Evolutionary conservation across 2,113 vertebrate species (phyloP).

Genomic region (Erpornis zantholeuca): DNA sequence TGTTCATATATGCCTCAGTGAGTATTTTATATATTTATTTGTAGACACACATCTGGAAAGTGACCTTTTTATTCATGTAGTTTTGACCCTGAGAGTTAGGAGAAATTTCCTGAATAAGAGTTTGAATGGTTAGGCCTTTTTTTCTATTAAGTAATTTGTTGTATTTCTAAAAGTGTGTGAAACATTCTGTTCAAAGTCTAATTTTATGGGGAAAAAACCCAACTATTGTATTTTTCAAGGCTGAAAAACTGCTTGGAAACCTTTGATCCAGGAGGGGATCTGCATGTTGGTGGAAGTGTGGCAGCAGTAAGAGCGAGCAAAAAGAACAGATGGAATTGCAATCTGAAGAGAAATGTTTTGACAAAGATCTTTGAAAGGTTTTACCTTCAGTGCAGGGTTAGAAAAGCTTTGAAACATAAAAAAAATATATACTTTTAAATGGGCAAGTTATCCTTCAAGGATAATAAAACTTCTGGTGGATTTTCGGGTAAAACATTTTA

Average conservation of each 20-base stretch:
- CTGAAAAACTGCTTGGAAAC: background rate
- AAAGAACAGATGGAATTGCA: background rate
- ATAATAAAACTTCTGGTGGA: background rate
- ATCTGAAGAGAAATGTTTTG: background rate
- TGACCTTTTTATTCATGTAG: background rate
- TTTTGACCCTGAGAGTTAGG: background rate
- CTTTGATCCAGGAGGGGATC: background rate
- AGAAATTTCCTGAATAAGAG: background rate
- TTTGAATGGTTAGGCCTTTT: background rate
- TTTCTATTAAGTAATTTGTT: background rate
- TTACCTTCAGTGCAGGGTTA: background rate
- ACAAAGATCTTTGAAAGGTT: background rate
- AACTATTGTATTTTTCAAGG: background rate
- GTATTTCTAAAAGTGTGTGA: background rate
- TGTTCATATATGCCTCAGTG: background rate
- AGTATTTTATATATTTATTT: background rate
- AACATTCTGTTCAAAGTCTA: background rate
- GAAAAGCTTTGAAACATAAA: background rate
- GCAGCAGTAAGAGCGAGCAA: background rate
- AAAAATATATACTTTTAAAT: background rate
- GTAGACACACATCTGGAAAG: background rate
- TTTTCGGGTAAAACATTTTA: background rate
- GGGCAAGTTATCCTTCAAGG: background rate
- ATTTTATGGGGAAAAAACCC: background rate
- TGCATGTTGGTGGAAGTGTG: background rate